A percentile compares a stretch with the other conserved stretches of the same genome.
phyloP scores from a whole-genome alignment of 2,888 invertebrate genomes.

The Maniola hyperantus region DNA sequence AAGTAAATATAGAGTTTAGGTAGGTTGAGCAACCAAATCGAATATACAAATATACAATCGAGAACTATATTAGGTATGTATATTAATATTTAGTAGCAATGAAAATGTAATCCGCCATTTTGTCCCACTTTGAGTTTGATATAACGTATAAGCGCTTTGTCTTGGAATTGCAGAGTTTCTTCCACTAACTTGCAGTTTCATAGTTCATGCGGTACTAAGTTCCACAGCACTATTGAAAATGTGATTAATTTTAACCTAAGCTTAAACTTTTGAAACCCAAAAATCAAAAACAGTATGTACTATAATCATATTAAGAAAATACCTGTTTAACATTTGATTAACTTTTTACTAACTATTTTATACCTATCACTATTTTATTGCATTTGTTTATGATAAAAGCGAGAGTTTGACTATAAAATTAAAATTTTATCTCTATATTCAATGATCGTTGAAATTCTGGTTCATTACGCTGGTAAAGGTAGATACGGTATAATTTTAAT shows the following conservation, averaged over 20 bases:
- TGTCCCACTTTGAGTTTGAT: conserved; percentile 12
- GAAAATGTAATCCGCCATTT: conserved; percentile 4
- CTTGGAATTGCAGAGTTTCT: conserved; percentile 10
- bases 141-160: conserved; percentile 13
- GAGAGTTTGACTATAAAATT: no score
- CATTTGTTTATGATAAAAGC: no score
- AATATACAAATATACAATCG: not conserved
- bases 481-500: no score
- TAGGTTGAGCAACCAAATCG: not conserved
- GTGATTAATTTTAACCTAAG: conserved; percentile 4
- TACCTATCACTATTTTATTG: no score
- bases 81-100: not conserved
- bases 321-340: no score
- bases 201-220: conserved; percentile 9
- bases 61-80: not conserved
- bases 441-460: no score
- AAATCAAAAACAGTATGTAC: not conserved
- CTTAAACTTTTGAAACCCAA: not conserved
- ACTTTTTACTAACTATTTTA: no score
- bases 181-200: conserved; percentile 13
- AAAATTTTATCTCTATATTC: no score
- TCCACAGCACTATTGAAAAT: conserved; percentile 1
- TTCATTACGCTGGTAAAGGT: no score
- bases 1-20: not conserved
- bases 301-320: not conserved